Evolutionary conservation across 2,888 invertebrate genomes (phyloP).

Genomic region (Harpalus rubripes): DNA sequence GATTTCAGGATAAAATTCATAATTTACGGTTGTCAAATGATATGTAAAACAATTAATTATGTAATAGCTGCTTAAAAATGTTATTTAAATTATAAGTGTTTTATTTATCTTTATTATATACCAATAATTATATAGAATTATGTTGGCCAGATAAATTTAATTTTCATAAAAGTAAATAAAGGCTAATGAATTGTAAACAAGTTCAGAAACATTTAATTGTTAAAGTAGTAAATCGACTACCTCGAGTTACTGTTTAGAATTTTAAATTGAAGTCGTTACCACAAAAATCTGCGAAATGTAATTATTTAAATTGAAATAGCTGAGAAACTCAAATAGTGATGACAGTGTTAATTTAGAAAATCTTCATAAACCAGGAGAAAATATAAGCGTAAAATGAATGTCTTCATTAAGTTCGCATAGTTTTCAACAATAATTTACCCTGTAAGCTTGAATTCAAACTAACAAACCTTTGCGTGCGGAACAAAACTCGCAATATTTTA

Average conservation of each 20-base stretch:
- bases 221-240: too few relatives aligned
- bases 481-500: constrained; percentile 25
- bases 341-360: constrained; percentile 2
- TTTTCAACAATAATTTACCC: constrained; percentile 25
- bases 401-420: constrained; percentile 31
- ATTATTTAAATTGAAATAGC: background rate
- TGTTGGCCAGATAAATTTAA: too few relatives aligned
- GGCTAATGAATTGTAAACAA: too few relatives aligned
- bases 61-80: too few relatives aligned
- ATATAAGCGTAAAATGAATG: constrained; percentile 2
- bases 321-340: background rate
- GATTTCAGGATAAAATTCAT: too few relatives aligned
- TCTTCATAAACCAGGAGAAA: constrained; percentile 4
- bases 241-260: background rate
- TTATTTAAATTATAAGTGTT: too few relatives aligned
- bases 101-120: too few relatives aligned
- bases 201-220: too few relatives aligned
- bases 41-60: too few relatives aligned
- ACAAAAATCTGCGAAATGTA: background rate
- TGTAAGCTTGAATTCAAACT: constrained; percentile 21
- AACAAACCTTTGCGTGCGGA: constrained; percentile 33
- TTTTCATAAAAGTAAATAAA: too few relatives aligned
- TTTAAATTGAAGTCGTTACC: background rate
- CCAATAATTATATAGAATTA: too few relatives aligned
- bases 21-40: too few relatives aligned